Percentiles rank a stretch among this genome's conserved stretches.
Evolutionary conservation across 2,113 vertebrate genomes (phyloP).

Genomic region (Cheilinus undulatus): DNA sequence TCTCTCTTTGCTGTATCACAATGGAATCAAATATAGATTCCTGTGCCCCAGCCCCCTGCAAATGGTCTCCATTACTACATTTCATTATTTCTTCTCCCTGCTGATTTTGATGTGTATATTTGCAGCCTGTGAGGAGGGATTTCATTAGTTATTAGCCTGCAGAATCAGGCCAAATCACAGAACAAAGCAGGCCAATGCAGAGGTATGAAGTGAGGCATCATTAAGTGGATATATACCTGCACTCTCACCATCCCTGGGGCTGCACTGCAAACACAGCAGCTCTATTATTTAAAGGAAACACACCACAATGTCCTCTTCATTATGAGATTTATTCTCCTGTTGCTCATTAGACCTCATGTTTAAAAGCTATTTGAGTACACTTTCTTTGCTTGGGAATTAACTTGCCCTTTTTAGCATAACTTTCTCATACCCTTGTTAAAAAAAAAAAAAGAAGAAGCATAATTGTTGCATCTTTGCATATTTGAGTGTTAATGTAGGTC

Average conservation of each 20-base stretch:
- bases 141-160: neutral
- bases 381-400: neutral
- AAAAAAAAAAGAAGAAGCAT: no score
- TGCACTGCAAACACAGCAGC: neutral
- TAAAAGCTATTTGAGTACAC: neutral
- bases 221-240: constrained; percentile 3
- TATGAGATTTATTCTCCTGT: neutral
- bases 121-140: neutral
- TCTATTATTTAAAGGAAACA: neutral
- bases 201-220: neutral
- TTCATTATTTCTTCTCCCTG: constrained; percentile 40
- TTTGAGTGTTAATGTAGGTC: neutral
- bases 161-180: constrained; percentile 20
- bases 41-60: neutral
- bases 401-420: neutral
- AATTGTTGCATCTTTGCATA: no score
- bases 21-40: neutral
- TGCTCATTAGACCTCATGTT: neutral
- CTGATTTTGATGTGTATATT: constrained; percentile 8
- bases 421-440: no score
- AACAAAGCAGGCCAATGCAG: constrained; percentile 6
- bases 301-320: neutral
- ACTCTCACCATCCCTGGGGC: neutral
- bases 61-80: neutral
- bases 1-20: constrained; percentile 1